Base-by-base conservation (phyloP, 2,888 invertebrate genomes). In the Pardosa pseudoannulata region DNA sequence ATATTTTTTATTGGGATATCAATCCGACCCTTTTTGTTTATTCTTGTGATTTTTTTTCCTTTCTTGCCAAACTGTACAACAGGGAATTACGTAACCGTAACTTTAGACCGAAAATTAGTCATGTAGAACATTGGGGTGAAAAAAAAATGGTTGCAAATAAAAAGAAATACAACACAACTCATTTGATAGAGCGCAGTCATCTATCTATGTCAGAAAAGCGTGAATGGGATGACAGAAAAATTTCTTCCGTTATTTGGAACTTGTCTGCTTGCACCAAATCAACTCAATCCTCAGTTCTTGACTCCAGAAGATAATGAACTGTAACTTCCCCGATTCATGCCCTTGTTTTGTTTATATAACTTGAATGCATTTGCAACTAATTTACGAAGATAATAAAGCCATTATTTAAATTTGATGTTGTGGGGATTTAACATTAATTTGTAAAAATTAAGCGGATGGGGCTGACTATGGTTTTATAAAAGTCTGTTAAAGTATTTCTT, bases 131-230 rank as follows among this genome's bases (percentile, higher is more conserved):
- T 56, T 23, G 56, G 11, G 56, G 23, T 56, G n/a, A 9, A 46
- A 46, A 46, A 46, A 46, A 46, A 16, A 2, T 3, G 23, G 16
- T 9, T 5, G 41, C 1, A 46, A 46, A 16, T 5, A 13, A 56
- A 23, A 23, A 23, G 11, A 56, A 56, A 56, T 23, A 11, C 23
- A n/a, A n/a, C n/a, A 11, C 6, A 56, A 23, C 23, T n/a, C 11
- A 19, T 56, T 56, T 56, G 23, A 56, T 16, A 56, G 41, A 46
- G 16, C n/a, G 36, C 46, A 23, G 56, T 23, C 23, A 56, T 56
- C 23, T 56, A 23, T 56, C 56, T 56, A 56, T 23, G 56, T 56
- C 56, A 56, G 23, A 56, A 56, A 23, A 56, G 56, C 56, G 56
- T 56, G 56, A 56, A 56, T 56, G n/a, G 23, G 56, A 23, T 56